Conservation (phyloP, 2,797 vertebrate species). For the Poecile montanus region DNA sequence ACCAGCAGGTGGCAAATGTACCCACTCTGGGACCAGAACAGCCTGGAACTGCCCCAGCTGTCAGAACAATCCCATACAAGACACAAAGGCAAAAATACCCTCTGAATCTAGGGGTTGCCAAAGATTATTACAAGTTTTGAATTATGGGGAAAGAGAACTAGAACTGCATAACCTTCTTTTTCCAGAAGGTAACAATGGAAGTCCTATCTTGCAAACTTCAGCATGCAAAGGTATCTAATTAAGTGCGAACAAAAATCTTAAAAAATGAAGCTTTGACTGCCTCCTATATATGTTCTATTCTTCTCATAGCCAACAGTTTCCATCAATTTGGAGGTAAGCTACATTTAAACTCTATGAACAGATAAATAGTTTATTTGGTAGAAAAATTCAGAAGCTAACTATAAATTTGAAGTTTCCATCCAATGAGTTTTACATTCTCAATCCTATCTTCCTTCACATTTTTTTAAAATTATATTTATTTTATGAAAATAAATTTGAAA, state of each 20-base stretch:
- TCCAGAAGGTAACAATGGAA: background rate
- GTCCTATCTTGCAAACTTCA: background rate
- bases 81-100: background rate
- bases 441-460: background rate
- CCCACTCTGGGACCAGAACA: slow-evolving; percentile 23
- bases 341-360: background rate
- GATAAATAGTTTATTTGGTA: background rate
- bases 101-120: background rate
- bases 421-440: background rate
- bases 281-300: background rate
- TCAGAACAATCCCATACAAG: background rate
- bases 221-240: background rate
- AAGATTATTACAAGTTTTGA: background rate
- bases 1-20: slow-evolving; percentile 60
- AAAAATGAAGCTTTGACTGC: background rate
- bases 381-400: background rate
- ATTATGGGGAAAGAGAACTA: background rate
- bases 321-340: background rate
- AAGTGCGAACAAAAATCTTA: background rate
- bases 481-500: background rate
- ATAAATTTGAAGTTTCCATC: background rate
- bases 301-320: background rate
- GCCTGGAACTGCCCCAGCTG: slow-evolving; percentile 23
- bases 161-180: background rate
- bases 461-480: background rate